Conservation (phyloP, 2,113 vertebrate genomes). For the Scytalopus superciliaris region DNA sequence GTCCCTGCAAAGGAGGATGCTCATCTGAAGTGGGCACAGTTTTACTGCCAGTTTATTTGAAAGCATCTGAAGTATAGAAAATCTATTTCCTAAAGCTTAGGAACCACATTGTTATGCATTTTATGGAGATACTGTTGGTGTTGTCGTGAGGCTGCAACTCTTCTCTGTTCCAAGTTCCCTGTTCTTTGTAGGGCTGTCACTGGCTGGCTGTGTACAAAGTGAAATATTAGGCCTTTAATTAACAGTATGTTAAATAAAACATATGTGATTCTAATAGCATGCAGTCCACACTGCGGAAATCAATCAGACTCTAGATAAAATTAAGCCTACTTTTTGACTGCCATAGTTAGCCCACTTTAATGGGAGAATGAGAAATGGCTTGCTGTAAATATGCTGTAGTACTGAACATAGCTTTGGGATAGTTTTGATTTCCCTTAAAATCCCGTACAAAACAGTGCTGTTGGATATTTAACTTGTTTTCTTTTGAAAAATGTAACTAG, state of each 20-base stretch:
- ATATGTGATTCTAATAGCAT: background rate
- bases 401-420: background rate
- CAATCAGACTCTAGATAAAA: slow-evolving; percentile 12
- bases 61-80: background rate
- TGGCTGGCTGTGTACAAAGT: background rate
- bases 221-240: background rate
- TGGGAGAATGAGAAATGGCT: background rate
- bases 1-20: background rate
- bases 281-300: background rate
- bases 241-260: background rate
- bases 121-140: background rate
- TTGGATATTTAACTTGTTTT: background rate
- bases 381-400: background rate
- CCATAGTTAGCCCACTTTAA: background rate
- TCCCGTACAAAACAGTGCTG: background rate
- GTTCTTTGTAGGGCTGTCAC: background rate
- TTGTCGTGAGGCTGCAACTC: background rate
- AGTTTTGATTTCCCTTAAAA: background rate
- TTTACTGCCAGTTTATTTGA: background rate
- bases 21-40: background rate
- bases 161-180: background rate
- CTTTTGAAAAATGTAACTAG: background rate
- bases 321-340: background rate
- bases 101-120: background rate
- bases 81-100: background rate